Evolutionary conservation across 1,140 invertebrate species (phyloP).

Genomic region (Lordiphosa clarofinis): DNA sequence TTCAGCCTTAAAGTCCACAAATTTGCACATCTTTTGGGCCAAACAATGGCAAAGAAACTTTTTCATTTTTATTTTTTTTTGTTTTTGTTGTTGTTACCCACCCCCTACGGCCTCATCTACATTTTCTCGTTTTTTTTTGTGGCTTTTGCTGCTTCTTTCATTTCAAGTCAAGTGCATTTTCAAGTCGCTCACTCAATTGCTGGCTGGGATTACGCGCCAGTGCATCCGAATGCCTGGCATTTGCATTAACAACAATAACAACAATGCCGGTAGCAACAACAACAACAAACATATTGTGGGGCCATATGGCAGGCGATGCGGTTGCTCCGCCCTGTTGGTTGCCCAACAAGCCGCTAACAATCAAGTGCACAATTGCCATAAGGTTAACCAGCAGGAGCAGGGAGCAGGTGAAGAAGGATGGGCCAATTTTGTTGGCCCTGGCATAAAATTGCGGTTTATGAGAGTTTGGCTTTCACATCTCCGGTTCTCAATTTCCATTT

Average conservation of each 20-base stretch:
- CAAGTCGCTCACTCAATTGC: slow-evolving; percentile 17
- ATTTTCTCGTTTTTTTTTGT: slow-evolving; percentile 9
- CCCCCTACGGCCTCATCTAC: not conserved
- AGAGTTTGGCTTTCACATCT: not conserved
- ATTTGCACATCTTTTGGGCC: slow-evolving; percentile 7
- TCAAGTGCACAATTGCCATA: slow-evolving; percentile 66
- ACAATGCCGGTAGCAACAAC: slow-evolving; percentile 9
- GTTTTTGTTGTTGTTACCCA: slow-evolving; percentile 1
- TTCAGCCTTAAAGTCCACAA: slow-evolving; percentile 12
- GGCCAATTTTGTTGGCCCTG: slow-evolving; percentile 7
- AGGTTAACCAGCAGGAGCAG: slow-evolving; percentile 21
- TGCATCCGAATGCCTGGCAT: slow-evolving; percentile 63
- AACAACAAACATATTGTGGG: slow-evolving; percentile 20
- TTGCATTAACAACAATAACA: slow-evolving; percentile 60
- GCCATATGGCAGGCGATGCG: slow-evolving; percentile 12
- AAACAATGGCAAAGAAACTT: slow-evolving; percentile 11
- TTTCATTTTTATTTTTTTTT: too few relatives aligned
- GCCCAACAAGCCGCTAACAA: slow-evolving; percentile 70
- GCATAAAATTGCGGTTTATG: slow-evolving; percentile 44
- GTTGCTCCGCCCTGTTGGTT: slow-evolving; percentile 62
- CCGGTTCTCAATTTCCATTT: too few relatives aligned
- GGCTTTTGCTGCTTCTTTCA: slow-evolving; percentile 54
- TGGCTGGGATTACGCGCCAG: slow-evolving; percentile 44
- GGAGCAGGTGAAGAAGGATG: not conserved
- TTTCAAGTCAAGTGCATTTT: slow-evolving; percentile 61